Percentiles rank a stretch among this genome's conserved stretches.
phyloP scores from a whole-genome alignment of 2,797 vertebrate species.

The Triplophysa yarkandensis region DNA sequence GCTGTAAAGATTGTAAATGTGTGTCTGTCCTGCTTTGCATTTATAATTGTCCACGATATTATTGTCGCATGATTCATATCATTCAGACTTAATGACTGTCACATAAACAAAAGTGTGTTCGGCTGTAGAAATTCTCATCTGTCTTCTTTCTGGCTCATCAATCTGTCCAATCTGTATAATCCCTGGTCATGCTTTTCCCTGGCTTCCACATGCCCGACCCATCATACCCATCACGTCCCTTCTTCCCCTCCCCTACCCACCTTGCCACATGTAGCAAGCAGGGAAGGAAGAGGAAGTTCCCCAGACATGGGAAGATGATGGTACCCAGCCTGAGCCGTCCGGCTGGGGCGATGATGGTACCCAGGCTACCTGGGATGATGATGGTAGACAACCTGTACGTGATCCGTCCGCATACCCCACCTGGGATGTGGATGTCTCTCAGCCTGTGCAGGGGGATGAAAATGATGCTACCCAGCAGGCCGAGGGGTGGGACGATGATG shows the following conservation, averaged over 20 bases:
- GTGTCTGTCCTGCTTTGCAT: slow-evolving; percentile 42
- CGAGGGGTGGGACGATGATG: slow-evolving; percentile 56
- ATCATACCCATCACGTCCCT: slow-evolving; percentile 44
- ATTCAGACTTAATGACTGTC: slow-evolving; percentile 4
- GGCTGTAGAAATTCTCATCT: slow-evolving; percentile 31
- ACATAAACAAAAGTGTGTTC: not conserved
- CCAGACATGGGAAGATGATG: slow-evolving; percentile 54
- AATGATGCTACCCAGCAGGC: slow-evolving; percentile 36
- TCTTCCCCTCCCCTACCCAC: slow-evolving; percentile 43
- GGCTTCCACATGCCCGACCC: slow-evolving; percentile 39
- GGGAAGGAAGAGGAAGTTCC: slow-evolving; percentile 48
- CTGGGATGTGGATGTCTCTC: slow-evolving; percentile 67
- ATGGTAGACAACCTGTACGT: slow-evolving; percentile 61
- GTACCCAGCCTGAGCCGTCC: slow-evolving; percentile 70
- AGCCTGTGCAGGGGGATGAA: slow-evolving; percentile 52
- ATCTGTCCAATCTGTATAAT: slow-evolving; percentile 47
- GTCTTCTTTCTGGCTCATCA: slow-evolving; percentile 47
- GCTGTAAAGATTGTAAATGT: slow-evolving; percentile 23
- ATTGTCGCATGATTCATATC: slow-evolving; percentile 33
- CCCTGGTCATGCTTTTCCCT: slow-evolving; percentile 51
- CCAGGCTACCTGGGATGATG: slow-evolving; percentile 74
- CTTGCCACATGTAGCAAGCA: slow-evolving; percentile 49
- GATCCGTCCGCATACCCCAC: slow-evolving; percentile 58
- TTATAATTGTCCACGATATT: slow-evolving; percentile 20
- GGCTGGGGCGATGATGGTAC: slow-evolving; percentile 63